Evolutionary conservation across 2,797 vertebrate genomes (phyloP).

Genomic region (Helarctos malayanus): DNA sequence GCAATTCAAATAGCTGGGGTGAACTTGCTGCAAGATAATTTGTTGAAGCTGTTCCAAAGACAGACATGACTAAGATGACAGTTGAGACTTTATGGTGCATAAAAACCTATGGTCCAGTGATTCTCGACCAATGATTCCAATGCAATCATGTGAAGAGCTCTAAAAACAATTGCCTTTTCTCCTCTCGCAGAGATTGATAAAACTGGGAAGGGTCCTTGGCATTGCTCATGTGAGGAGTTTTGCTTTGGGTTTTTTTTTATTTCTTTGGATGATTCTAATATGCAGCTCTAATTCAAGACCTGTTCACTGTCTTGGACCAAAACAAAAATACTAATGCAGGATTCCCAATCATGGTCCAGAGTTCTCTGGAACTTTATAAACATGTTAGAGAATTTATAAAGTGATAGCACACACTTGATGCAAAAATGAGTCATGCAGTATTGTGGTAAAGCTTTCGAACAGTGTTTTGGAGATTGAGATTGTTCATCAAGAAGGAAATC

Average conservation of each 20-base stretch:
- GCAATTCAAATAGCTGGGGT: not conserved
- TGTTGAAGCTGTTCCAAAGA: slow-evolving; percentile 23
- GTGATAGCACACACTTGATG: not conserved
- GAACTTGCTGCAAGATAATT: not conserved
- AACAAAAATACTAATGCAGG: not conserved
- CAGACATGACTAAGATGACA: not conserved
- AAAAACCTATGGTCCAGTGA: not conserved
- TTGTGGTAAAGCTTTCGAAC: not conserved
- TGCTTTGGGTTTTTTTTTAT: not conserved
- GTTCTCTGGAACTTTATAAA: not conserved
- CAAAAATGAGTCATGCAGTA: not conserved
- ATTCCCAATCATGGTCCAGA: slow-evolving; percentile 30
- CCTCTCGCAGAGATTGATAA: not conserved
- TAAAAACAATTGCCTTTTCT: not conserved
- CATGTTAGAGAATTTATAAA: slow-evolving; percentile 4
- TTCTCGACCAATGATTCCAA: not conserved
- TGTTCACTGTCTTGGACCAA: not conserved
- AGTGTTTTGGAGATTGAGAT: not conserved
- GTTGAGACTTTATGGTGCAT: not conserved
- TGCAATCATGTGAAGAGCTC: not conserved
- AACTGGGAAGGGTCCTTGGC: not conserved
- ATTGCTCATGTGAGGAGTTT: not conserved
- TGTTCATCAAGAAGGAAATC: slow-evolving; percentile 19
- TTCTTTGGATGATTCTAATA: slow-evolving; percentile 16
- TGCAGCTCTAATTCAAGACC: not conserved